Percentiles rank a stretch among this genome's conserved stretches.
Conservation (phyloP, 1,140 invertebrate genomes). For the Acromyrmex charruanus region DNA sequence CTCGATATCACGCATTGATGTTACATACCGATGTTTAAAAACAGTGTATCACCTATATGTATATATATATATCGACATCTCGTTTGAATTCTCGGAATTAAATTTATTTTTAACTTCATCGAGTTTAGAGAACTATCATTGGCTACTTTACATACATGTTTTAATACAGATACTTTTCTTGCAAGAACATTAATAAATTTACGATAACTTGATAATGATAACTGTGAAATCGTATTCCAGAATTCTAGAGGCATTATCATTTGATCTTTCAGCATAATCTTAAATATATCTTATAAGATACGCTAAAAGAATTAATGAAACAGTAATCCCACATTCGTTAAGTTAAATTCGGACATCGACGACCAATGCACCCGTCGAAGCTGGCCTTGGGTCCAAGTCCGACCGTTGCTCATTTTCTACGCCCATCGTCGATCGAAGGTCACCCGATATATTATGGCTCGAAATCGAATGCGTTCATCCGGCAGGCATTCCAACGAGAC, state of each 20-base stretch:
- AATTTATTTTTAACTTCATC: neutral
- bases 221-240: conserved; percentile 4
- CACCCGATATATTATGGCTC: conserved; percentile 69
- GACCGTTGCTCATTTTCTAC: conserved; percentile 57
- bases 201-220: neutral
- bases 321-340: conserved; percentile 49
- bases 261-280: neutral
- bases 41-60: neutral
- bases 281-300: conserved; percentile 22
- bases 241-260: conserved; percentile 9
- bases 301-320: conserved; percentile 40
- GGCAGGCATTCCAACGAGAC: conserved; percentile 79
- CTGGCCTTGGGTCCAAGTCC: conserved; percentile 61
- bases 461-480: conserved; percentile 80
- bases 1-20: neutral
- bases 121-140: neutral
- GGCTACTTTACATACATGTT: neutral
- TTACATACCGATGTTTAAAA: neutral
- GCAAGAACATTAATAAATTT: neutral
- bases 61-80: neutral
- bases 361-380: conserved; percentile 68
- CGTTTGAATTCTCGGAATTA: neutral
- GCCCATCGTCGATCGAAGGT: conserved; percentile 74
- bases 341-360: conserved; percentile 55
- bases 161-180: neutral